Evolutionary conservation across 1,140 invertebrate species (phyloP).

Genomic region (Drosophila ohnishii): DNA sequence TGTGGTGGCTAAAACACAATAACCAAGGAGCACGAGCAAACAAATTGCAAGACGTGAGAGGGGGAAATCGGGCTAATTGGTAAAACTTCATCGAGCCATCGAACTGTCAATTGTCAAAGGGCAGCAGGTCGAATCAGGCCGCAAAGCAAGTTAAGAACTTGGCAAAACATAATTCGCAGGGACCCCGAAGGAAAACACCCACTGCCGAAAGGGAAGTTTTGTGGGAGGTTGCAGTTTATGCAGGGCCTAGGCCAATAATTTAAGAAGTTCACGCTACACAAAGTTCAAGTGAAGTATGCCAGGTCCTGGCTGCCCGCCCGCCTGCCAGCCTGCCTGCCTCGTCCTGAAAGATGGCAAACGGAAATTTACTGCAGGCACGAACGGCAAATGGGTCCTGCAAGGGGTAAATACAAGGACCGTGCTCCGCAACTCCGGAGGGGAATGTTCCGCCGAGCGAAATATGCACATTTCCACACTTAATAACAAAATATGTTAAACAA

Average conservation of each 20-base stretch:
- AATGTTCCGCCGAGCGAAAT: constrained; percentile 58
- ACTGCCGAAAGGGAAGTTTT: constrained; percentile 30
- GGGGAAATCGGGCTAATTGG: constrained; percentile 56
- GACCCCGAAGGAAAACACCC: constrained; percentile 18
- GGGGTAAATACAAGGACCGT: constrained; percentile 9
- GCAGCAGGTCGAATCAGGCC: constrained; percentile 39
- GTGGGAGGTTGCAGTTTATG: constrained; percentile 56
- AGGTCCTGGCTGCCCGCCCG: constrained; percentile 23
- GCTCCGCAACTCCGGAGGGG: constrained; percentile 11
- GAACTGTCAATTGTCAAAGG: constrained; percentile 72
- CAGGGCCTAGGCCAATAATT: constrained; percentile 67
- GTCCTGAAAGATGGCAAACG: constrained; percentile 74
- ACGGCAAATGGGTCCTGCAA: constrained; percentile 35
- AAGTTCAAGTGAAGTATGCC: constrained; percentile 76
- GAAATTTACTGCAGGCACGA: constrained; percentile 81
- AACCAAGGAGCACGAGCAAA: constrained; percentile 20
- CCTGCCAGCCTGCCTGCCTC: constrained; percentile 32
- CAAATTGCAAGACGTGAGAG: constrained; percentile 58
- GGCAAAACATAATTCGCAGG: constrained; percentile 66
- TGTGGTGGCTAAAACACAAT: constrained; percentile 23
- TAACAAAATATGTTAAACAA: constrained; percentile 82
- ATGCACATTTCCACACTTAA: constrained; percentile 82
- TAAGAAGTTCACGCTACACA: constrained; percentile 79
- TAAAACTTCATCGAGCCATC: constrained; percentile 55
- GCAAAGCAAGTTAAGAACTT: constrained; percentile 63